These are phyloP conservation scores for Coptodon rendalli DNA, from an alignment of 2,113 vertebrate species.

Conservation along the genomic window DNA sequence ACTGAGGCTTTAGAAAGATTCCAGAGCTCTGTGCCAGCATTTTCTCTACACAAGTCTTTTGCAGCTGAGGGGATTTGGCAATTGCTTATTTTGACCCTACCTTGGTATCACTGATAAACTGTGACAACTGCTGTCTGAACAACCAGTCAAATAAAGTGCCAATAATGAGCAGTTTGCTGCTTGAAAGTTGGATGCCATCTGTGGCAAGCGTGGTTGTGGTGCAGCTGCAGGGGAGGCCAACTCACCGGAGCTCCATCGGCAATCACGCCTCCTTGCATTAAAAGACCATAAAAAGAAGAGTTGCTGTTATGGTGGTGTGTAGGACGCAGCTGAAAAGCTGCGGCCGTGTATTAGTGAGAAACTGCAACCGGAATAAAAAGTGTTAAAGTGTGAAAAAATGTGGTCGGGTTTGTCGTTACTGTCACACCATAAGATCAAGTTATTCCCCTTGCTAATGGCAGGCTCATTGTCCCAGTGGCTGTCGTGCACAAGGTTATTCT, in stretches of 20 bases:
- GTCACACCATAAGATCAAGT: slow-evolving; percentile 60
- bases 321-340: background rate
- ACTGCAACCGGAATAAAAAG: too few species aligned
- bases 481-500: slow-evolving; percentile 33
- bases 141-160: slow-evolving; percentile 67
- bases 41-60: slow-evolving; percentile 33
- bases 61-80: slow-evolving; percentile 50
- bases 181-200: slow-evolving; percentile 66
- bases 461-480: slow-evolving; percentile 21
- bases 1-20: background rate
- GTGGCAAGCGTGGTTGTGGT: background rate
- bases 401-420: too few species aligned
- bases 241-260: background rate
- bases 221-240: background rate
- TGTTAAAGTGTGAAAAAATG: too few species aligned
- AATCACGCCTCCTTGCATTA: background rate
- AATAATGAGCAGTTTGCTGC: slow-evolving; percentile 67
- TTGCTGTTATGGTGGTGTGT: background rate
- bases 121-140: slow-evolving; percentile 69
- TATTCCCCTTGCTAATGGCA: slow-evolving; percentile 47
- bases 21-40: slow-evolving; percentile 2
- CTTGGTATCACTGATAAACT: slow-evolving; percentile 64
- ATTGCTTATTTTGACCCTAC: slow-evolving; percentile 64
- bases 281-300: background rate
- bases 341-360: background rate